Percentiles rank a stretch among this genome's conserved stretches.
phyloP scores from a whole-genome alignment of 30 jellyfish, hydroid and myxozoan species.

The Pseudorhiza aurosa region DNA sequence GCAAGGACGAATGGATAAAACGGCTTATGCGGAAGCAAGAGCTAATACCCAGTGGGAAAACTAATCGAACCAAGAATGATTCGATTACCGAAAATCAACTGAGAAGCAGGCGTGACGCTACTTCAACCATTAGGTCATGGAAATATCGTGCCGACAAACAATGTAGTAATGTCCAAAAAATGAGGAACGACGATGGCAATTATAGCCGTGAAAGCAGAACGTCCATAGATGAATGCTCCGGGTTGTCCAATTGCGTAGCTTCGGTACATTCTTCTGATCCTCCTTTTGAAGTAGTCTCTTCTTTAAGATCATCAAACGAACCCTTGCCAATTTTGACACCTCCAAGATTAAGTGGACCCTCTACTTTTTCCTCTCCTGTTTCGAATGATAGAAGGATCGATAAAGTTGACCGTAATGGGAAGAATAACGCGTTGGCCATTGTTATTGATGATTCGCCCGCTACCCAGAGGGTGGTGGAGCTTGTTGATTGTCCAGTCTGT shows the following conservation, averaged over 20 bases:
- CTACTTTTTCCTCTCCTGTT: background rate
- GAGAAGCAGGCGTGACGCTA: too few species aligned
- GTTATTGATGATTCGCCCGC: constrained; percentile 24
- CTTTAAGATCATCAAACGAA: background rate
- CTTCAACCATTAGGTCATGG: background rate
- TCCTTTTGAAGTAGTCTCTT: background rate
- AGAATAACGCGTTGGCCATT: background rate
- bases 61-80: background rate
- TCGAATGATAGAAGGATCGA: background rate
- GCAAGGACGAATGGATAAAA: constrained; percentile 45
- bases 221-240: background rate
- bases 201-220: background rate
- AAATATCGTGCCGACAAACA: background rate
- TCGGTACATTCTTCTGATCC: background rate
- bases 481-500: constrained; percentile 89
- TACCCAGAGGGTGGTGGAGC: background rate
- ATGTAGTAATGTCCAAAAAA: background rate
- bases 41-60: background rate
- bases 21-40: constrained; percentile 30
- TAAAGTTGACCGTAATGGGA: background rate
- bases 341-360: too few species aligned
- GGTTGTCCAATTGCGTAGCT: background rate
- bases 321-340: background rate
- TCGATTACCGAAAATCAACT: background rate
- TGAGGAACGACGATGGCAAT: background rate